phyloP scores from a whole-genome alignment of 2,888 invertebrate species.

The Synanthedon tipuliformis region DNA sequence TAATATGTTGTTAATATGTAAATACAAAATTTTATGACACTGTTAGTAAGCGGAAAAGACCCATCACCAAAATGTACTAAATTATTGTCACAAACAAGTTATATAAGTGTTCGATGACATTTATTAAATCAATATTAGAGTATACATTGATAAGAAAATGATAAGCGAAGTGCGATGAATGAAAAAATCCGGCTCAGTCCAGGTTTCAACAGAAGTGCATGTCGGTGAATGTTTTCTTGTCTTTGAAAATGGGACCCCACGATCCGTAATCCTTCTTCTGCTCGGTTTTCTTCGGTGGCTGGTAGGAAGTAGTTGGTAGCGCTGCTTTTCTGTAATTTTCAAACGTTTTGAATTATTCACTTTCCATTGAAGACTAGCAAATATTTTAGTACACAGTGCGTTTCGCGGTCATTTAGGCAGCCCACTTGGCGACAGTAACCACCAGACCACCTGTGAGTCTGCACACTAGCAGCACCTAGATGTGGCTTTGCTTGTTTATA shows the following conservation, averaged over 20 bases:
- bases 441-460: too few relatives aligned
- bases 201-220: conserved; percentile 74
- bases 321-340: conserved; percentile 35
- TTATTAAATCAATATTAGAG: neutral
- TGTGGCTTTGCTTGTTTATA: too few relatives aligned
- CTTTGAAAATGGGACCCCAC: conserved; percentile 81
- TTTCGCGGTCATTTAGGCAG: too few relatives aligned
- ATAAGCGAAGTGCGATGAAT: conserved; percentile 10
- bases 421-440: too few relatives aligned
- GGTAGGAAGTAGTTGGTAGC: conserved; percentile 35
- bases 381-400: too few relatives aligned
- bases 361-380: too few relatives aligned
- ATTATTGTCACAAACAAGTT: conserved; percentile 20
- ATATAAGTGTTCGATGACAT: conserved; percentile 1
- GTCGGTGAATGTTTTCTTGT: conserved; percentile 77
- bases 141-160: conserved; percentile 8
- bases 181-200: conserved; percentile 20
- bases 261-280: conserved; percentile 69
- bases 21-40: conserved; percentile 17
- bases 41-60: conserved; percentile 24
- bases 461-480: too few relatives aligned
- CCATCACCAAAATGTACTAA: conserved; percentile 20
- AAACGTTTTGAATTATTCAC: too few relatives aligned
- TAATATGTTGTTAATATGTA: conserved; percentile 33
- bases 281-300: conserved; percentile 44